These are phyloP conservation scores for Dorcus hopei DNA, from an alignment of 2,888 invertebrate genomes.

Conservation along the genomic window DNA sequence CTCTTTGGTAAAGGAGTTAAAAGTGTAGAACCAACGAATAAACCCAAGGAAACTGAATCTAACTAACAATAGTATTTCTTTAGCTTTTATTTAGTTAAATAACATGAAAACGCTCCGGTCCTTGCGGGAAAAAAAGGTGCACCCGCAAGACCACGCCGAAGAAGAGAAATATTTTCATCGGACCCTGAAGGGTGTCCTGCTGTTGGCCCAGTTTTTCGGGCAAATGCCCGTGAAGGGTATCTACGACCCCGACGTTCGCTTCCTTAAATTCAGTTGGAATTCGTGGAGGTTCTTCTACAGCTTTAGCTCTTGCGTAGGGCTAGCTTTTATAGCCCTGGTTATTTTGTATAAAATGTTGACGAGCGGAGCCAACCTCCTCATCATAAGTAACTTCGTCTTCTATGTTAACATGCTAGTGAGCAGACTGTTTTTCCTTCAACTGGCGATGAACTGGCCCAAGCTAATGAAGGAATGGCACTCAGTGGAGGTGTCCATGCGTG, in stretches of 20 bases:
- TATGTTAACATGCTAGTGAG: conserved; percentile 55
- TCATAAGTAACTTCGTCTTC: conserved; percentile 49
- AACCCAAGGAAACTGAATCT: too few relatives aligned
- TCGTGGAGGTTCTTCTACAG: conserved; percentile 11
- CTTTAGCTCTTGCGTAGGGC: conserved; percentile 9
- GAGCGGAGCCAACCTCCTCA: conserved; percentile 15
- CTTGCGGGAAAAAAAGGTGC: too few relatives aligned
- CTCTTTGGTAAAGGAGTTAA: too few relatives aligned
- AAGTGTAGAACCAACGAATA: too few relatives aligned
- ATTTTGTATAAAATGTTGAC: conserved; percentile 12
- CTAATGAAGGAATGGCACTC: conserved; percentile 46
- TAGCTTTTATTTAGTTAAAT: too few relatives aligned
- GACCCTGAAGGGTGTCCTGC: background rate
- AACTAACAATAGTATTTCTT: too few relatives aligned
- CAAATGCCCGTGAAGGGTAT: conserved; percentile 17
- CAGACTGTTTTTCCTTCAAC: conserved; percentile 52
- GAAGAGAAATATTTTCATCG: background rate
- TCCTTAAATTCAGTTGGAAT: conserved; percentile 12
- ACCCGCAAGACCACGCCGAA: too few relatives aligned
- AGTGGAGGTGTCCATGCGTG: conserved; percentile 42
- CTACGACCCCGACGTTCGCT: background rate
- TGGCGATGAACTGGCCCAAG: conserved; percentile 50
- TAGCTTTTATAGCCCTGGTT: conserved; percentile 25
- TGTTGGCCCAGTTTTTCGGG: conserved; percentile 8
- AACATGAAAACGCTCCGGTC: too few relatives aligned